A percentile compares a stretch with the other conserved stretches of the same genome.
These are phyloP conservation scores for Gymnodraco acuticeps DNA, from an alignment of 2,797 vertebrate genomes.

Conservation along the genomic window DNA sequence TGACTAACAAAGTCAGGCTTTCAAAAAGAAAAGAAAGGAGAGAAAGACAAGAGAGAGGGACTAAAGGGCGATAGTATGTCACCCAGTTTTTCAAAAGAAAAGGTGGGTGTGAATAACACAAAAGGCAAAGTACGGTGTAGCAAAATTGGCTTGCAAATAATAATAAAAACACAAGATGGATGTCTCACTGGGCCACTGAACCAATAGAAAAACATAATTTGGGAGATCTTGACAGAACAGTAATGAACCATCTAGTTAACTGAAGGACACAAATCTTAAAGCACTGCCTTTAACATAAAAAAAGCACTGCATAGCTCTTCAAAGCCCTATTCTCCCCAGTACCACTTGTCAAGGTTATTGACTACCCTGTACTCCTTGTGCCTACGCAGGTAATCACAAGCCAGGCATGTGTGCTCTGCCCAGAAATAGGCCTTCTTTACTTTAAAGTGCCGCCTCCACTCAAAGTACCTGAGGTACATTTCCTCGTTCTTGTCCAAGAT, in stretches of 20 bases:
- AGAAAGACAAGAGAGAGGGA: no score
- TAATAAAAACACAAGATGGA: slow-evolving; percentile 39
- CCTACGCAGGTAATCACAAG: slow-evolving; percentile 94
- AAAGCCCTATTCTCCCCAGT: slow-evolving; percentile 89
- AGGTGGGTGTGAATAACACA: slow-evolving; percentile 13
- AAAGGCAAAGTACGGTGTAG: slow-evolving; percentile 74
- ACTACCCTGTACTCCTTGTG: slow-evolving; percentile 96
- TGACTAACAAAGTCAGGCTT: no score
- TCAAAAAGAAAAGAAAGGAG: no score
- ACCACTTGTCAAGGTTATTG: slow-evolving; percentile 97
- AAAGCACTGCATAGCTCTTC: slow-evolving; percentile 52
- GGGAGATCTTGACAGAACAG: slow-evolving; percentile 48
- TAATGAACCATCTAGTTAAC: slow-evolving; percentile 56
- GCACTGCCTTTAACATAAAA: slow-evolving; percentile 60
- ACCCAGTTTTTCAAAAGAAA: no score
- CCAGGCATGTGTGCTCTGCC: slow-evolving; percentile 96
- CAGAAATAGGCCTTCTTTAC: slow-evolving; percentile 94
- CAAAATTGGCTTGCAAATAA: slow-evolving; percentile 51
- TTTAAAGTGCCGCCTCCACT: slow-evolving; percentile 96
- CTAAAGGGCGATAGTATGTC: no score
- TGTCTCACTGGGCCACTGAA: slow-evolving; percentile 50
- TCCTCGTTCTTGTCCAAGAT: slow-evolving; percentile 96
- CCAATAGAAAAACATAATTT: slow-evolving; percentile 45
- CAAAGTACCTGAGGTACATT: slow-evolving; percentile 95
- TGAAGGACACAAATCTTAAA: slow-evolving; percentile 64